Base-by-base conservation (phyloP, 2,888 invertebrate species). In the Nycteola revayana region DNA sequence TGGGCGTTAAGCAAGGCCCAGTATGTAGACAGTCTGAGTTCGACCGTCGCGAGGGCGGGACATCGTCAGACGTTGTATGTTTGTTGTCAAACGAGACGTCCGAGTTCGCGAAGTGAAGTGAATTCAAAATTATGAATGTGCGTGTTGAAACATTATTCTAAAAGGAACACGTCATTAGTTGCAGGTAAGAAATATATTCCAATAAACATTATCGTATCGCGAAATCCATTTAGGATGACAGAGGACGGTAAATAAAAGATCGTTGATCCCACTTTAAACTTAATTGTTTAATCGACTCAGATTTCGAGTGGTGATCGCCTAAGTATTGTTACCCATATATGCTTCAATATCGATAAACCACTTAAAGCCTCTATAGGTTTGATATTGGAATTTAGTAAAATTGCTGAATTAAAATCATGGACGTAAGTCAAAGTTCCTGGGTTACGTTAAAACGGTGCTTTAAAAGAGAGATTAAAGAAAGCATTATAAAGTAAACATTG, bases 181-280 rank as follows among this genome's bases (percentile, higher is more conserved):
- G 30, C 50, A 69, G 66, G 72, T 69, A 52, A 56, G 41, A 32
- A 32, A 36, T 35, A 26, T 33, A 29, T 34, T 21, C 7, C 3
- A 10, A 33, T 46, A 36, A 41, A 30, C 20, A 29, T 17, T 34
- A 37, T 42, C 36, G 33, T 56, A 64, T 75, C 65, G 82, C 80
- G 60, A 83, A 81, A 72, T 74, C 62, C 41, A 50, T 55, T 56
- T 59, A 49, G 65, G 60, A 72, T 69, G 54, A 52, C 60, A 57
- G 61, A 55, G 51, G 60, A 48, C 57, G 36, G 59, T 66, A 66
- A 70, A 66, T 64, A 61, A 61, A 68, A 75, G 82, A 83, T 70
- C 82, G 61, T 82, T 81, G 83, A 81, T 83, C 83, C 82, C 84
- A 78, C 76, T 81, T 74, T 53, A 66, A 68, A 70, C 49, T 73